These are phyloP conservation scores for Blennius ocellaris DNA, from an alignment of 2,113 vertebrate genomes.

Conservation along the genomic window DNA sequence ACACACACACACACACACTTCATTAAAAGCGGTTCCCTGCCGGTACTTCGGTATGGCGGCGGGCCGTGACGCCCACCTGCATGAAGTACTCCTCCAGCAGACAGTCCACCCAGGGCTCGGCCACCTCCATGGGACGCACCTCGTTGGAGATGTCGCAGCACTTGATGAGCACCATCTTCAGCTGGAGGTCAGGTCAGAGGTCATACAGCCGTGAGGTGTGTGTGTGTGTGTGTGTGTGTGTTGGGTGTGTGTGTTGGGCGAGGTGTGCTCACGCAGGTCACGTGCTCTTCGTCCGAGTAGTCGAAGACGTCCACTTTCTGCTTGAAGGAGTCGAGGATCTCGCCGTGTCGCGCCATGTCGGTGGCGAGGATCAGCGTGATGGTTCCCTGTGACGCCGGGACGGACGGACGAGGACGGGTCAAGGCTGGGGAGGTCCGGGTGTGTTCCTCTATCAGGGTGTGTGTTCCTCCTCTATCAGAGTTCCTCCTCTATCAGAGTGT, in stretches of 20 bases:
- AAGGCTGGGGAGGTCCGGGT: too few species aligned
- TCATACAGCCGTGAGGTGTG: too few species aligned
- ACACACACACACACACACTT: too few species aligned
- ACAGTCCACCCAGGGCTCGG: slow-evolving; percentile 95
- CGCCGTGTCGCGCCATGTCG: slow-evolving; percentile 94
- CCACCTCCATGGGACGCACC: slow-evolving; percentile 91
- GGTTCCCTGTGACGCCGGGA: slow-evolving; percentile 83
- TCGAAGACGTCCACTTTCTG: slow-evolving; percentile 90
- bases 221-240: too few species aligned
- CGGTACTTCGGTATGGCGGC: too few species aligned
- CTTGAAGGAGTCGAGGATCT: slow-evolving; percentile 94
- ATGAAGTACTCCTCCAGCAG: slow-evolving; percentile 96
- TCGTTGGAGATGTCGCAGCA: slow-evolving; percentile 97
- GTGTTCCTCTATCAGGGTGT: too few species aligned
- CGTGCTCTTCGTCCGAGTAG: slow-evolving; percentile 90
- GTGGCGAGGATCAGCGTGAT: slow-evolving; percentile 95
- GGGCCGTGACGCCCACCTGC: slow-evolving; percentile 82
- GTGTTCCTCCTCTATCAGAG: too few species aligned
- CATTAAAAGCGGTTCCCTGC: too few species aligned
- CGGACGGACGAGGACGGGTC: background rate
- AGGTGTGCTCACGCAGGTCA: slow-evolving; percentile 74
- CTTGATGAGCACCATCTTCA: slow-evolving; percentile 96
- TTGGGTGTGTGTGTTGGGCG: too few species aligned
- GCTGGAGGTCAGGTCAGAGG: slow-evolving; percentile 67
- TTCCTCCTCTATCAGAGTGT: too few species aligned